Base-by-base conservation (phyloP, 2,888 invertebrate species). In the Carpatolechia fugitivella region DNA sequence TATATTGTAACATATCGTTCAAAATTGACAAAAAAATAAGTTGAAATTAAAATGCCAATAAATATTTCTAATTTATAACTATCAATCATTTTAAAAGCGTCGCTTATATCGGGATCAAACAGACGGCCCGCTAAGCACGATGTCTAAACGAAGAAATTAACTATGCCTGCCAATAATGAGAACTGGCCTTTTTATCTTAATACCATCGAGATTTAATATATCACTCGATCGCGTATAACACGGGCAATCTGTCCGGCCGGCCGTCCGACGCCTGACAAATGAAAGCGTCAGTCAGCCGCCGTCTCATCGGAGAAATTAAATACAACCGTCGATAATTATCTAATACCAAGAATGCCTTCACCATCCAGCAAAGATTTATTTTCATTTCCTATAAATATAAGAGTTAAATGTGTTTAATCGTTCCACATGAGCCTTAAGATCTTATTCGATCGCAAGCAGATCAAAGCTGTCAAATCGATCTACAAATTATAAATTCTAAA, bases 161-260 rank as follows among this genome's bases (percentile, higher is more conserved):
- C 74, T 64, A 24, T 6, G 60, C 55, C 61, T 59, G 63, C 66
- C 62, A 62, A 74, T 68, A 71, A 72, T 67, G 62, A 63, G 59
- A 62, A 55, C 60, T 51, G 56, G 58, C 59, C 51, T 56, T 65
- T 67, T 69, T 76, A 79, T 79, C 79, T 76, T 72, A 75, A 75
- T 74, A 70, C 68, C 73, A 76, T 78, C 78, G 69, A 65, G 68
- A 67, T 71, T 74, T 74, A 75, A 77, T 78, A 78, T 68, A 78
- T 79, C 78, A 78, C 74, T 72, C 69, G 63, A 68, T 70, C 66
- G 63, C 58, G 68, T 69, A 70, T 63, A 74, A 70, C 77, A 73
- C 64, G 70, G 63, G 63, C 66, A 64, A 71, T 67, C 72, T 63
- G 72, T 69, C 73, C 64, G 68, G 59, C 72, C 58, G 65, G 61